Evolutionary conservation across 2,113 vertebrate genomes (phyloP), one percentile per base, ranked within the genome.

Genomic region (Corydoras maculifer): DNA sequence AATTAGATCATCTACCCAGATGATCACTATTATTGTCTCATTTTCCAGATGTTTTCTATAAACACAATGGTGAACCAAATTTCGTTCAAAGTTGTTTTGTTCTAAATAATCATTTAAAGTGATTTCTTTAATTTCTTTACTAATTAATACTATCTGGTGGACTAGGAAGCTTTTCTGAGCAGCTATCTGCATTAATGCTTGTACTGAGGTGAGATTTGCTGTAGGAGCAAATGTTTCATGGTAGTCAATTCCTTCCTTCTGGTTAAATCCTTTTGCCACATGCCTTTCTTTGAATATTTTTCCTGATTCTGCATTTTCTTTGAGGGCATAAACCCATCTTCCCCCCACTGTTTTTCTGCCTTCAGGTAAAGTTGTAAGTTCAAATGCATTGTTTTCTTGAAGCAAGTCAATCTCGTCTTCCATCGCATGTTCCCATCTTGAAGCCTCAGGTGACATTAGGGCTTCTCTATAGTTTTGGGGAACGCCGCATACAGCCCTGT

Each of bases 221-320:
- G 78, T 78, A 7, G 75, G 78, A 12, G 78, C 49, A 65, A 82
- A 79, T 5, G 73, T 82, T n/a, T 79, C 66, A 29, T 73, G 49
- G 25, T 77, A 79, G n/a, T 79, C 75, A 62, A 75, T 79, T 1
- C 75, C 80, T 59, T 72, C 59, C 61, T 32, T 77, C 14, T 81
- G 77, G 9, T 55, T 79, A 49, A 75, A 77, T 2, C 77, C 77
- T n/a, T 77, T 81, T 7, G 69, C 75, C 8, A 79, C 68, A 32
- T 57, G 70, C 70, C 75, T 74, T 25, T 71, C 75, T 62, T 77
- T 75, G 59, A 62, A 78, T 2, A 60, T 18, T 43, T 75, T 68
- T 68, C 71, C 61, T 2, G 50, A 31, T 5, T 77, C 65, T 8
- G 35, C 43, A 48, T 61, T 73, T 62, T 63, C 53, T 63, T 73